Evolutionary conservation across 2,113 vertebrate species (phyloP).

Genomic region (Toxostoma redivivum): DNA sequence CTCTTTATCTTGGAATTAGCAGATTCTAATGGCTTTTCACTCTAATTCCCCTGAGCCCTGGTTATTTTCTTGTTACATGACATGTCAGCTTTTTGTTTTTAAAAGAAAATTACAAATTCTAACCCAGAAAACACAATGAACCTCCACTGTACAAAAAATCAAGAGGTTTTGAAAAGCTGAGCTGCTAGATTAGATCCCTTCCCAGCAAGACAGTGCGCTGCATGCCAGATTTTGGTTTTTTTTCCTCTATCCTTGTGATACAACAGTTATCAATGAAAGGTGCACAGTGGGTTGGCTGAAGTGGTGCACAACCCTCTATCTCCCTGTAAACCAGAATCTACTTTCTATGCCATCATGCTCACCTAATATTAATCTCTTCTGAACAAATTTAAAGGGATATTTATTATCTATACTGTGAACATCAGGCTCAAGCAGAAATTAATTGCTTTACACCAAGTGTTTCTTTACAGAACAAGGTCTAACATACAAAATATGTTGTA

Average conservation of each 20-base stretch:
- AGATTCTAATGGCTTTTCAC: conserved; percentile 13
- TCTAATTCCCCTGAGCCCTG: neutral
- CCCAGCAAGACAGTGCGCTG: neutral
- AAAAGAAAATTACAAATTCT: conserved; percentile 2
- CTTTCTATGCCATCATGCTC: neutral
- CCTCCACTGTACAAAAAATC: neutral
- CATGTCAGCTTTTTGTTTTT: conserved; percentile 2
- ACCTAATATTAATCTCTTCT: neutral
- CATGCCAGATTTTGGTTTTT: fast-evolving
- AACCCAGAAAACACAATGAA: neutral
- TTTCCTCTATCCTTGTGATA: neutral
- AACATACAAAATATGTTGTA: neutral
- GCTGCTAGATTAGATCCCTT: neutral
- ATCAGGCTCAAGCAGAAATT: neutral
- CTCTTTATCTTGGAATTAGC: neutral
- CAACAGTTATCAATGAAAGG: neutral
- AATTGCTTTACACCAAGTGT: neutral
- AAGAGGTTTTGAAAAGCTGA: neutral
- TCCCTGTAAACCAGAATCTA: neutral
- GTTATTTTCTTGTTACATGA: neutral
- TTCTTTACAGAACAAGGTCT: neutral
- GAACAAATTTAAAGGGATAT: neutral
- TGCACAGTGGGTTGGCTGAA: neutral
- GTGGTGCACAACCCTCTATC: neutral
- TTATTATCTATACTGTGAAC: neutral